These are phyloP conservation scores for Pristionchus entomophagus DNA, from an alignment of 2,888 invertebrate genomes.

Conservation along the genomic window DNA sequence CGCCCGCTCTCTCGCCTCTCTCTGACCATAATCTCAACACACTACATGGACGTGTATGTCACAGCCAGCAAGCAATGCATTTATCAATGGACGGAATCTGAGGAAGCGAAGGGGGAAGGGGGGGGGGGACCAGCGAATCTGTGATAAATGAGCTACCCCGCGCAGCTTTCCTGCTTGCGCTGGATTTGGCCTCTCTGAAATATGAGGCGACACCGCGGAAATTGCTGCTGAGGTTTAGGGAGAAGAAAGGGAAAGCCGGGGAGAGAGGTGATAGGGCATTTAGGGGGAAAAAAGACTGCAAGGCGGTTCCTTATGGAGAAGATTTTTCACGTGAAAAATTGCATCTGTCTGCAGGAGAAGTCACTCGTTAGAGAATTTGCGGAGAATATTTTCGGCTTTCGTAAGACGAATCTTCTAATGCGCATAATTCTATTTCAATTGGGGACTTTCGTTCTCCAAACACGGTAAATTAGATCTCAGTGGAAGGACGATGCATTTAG, in stretches of 20 bases:
- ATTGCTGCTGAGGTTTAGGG: background rate
- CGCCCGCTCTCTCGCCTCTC: constrained; percentile 29
- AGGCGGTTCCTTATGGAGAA: background rate
- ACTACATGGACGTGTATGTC: background rate
- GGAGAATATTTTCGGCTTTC: too few species aligned
- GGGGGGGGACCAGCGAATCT: background rate
- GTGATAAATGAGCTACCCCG: constrained; percentile 9
- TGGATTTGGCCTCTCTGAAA: background rate
- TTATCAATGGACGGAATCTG: background rate
- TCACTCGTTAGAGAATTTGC: too few species aligned
- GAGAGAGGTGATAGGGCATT: background rate
- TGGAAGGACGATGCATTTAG: too few species aligned
- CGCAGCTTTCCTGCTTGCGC: background rate
- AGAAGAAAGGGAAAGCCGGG: background rate
- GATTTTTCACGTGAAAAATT: too few species aligned
- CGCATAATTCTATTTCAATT: too few species aligned
- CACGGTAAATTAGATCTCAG: too few species aligned
- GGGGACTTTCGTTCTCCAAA: too few species aligned
- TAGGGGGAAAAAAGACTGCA: too few species aligned
- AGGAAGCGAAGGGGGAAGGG: background rate
- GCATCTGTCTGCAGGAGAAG: too few species aligned
- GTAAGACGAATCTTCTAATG: too few species aligned
- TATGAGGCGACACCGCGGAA: constrained; percentile 16
- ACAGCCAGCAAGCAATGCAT: background rate
- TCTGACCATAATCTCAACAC: constrained; percentile 22